Base-by-base conservation (phyloP, 2,113 vertebrate genomes). In the Pteruthius melanotis region DNA sequence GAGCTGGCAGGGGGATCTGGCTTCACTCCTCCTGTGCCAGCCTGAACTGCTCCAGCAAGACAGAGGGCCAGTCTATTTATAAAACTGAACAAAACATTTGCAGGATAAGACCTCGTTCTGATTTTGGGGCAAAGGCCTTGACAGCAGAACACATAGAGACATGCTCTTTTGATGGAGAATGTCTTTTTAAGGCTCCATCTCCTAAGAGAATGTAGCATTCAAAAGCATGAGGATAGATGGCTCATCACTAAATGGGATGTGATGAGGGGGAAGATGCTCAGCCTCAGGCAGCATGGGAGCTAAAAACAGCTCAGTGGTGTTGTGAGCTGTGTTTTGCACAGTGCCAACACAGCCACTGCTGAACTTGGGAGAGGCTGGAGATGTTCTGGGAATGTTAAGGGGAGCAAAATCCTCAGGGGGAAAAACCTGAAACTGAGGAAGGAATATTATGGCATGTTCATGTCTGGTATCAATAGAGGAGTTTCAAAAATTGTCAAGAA, bases 191-290 rank as follows among this genome's bases (percentile, higher is more conserved):
- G 30, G 42, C 45, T 82, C 1, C 6, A 11, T 93, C 50, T 76
- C n/a, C 1, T 39, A 40, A 85, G n/a, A 59, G 35, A 80, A 21
- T 11, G 5, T 83, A 35, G 33, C 40, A 17, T 65, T 82, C 78
- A 65, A 68, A 93, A 60, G n/a, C 49, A 18, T 42, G 66, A 69
- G 21, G 69, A 65, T 65, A 17, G 76, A 63, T 76, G 66, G 78
- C 76, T 89, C 65, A 57, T 95, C 69, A 21, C 40, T 44, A 76
- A 57, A 87, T 59, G 89, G 74, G 80, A 70, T 86, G 88, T 90
- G 95, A 44, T 93, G 91, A 93, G 84, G 86, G 72, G 82, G 88
- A 83, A 90, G 85, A 80, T 86, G 85, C 85, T 96, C 80, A 81
- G 76, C 64, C 75, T 80, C 59, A 47, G 56, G 82, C 66, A 68